Evolutionary conservation across 2,797 vertebrate genomes (phyloP), one percentile per base, ranked within the genome.

Genomic region (Distichodus sexfasciatus): DNA sequence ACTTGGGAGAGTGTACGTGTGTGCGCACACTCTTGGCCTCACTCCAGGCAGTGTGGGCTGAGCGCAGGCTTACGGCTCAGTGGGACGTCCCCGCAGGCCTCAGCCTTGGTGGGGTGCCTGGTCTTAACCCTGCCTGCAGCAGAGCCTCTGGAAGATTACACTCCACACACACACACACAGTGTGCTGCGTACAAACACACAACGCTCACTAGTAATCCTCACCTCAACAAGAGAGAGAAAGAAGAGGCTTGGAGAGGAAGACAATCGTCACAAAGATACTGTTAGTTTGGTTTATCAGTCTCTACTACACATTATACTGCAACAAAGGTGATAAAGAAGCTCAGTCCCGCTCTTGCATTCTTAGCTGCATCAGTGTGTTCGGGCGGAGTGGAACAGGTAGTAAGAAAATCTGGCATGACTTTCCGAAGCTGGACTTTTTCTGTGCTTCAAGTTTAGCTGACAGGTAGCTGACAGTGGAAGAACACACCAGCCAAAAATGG

Each of bases 91-190:
- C 85, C 78, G 70, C 79, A 86, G 85, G 85, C 85, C 83, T 76
- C 58, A 46, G 83, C 71, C 86, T 87, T 90, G 86, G 88, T 89
- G 79, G 85, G 88, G 83, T 77, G 87, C 85, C 87, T 89, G 84
- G 78, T 87, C 81, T 89, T 87, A 89, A 86, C 85, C 83, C 87
- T 84, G 84, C 84, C 82, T 86, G 81, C 62, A 81, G 86, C 83
- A 83, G 83, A 87, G 82, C 84, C 81, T 85, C 84, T 81, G 84
- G 87, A 86, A 86, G 86, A 89, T 85, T 88, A 87, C 83, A 88
- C 83, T 76, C 81, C 83, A 75, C 82, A 81, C 83, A 87, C 85
- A 81, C 83, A 75, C 82, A 81, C 83, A 87, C 85, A 81, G 86
- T 84, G 72, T 73, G 77, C 75, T 81, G 85, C 86, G n/a, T 53